Evolutionary conservation across 2,888 invertebrate genomes (phyloP).

Genomic region (Andricus quercusramuli): DNA sequence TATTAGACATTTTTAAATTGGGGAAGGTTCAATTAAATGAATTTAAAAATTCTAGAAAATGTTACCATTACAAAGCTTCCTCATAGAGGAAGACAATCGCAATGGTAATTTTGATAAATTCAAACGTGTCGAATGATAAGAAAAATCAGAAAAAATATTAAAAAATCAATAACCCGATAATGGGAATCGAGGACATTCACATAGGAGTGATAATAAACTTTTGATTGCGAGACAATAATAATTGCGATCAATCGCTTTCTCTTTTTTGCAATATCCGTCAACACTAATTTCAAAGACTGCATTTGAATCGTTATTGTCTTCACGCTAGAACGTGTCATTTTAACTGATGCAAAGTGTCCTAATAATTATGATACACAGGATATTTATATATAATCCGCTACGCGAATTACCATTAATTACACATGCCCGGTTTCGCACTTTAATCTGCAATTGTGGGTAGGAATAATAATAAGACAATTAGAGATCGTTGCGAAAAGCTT

Average conservation of each 20-base stretch:
- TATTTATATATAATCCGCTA: constrained; percentile 22
- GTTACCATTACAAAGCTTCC: too few relatives aligned
- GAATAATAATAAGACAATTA: constrained; percentile 32
- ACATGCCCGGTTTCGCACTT: background rate
- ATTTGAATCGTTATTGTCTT: constrained; percentile 1
- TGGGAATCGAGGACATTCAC: background rate
- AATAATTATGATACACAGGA: constrained; percentile 1
- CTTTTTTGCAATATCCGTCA: constrained; percentile 21
- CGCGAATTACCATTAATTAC: constrained; percentile 25
- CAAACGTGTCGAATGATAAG: background rate
- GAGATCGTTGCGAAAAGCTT: constrained; percentile 4
- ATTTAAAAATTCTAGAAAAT: too few relatives aligned
- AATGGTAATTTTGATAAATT: background rate
- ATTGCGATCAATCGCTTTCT: constrained; percentile 1
- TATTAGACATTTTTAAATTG: too few relatives aligned
- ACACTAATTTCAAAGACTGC: constrained; percentile 2
- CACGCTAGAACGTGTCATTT: constrained; percentile 12
- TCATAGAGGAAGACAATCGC: background rate
- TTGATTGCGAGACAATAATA: constrained; percentile 20
- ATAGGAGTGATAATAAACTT: background rate
- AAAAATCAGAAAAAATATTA: background rate
- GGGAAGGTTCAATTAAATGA: too few relatives aligned
- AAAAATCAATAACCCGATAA: background rate
- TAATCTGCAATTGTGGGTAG: constrained; percentile 28
- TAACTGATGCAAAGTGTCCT: constrained; percentile 6